Evolutionary conservation across 2,888 invertebrate species (phyloP).

Genomic region (Latheticus oryzae): DNA sequence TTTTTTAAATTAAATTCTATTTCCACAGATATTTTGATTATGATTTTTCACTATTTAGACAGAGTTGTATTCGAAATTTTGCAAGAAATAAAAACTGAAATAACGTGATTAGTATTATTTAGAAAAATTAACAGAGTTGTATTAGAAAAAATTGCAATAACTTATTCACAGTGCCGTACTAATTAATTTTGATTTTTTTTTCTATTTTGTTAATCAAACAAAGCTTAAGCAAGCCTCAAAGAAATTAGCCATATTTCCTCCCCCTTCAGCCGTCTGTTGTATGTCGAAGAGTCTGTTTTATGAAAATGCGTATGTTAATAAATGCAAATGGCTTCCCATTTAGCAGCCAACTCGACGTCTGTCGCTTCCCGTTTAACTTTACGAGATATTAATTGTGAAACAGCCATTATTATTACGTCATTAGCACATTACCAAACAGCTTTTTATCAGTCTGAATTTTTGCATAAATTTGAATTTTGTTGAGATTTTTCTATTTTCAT

Average conservation of each 20-base stretch:
- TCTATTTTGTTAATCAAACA: slow-evolving; percentile 28
- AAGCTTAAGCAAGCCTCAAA: slow-evolving; percentile 24
- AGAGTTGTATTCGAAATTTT: too few species aligned
- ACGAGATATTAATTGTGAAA: slow-evolving; percentile 66
- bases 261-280: slow-evolving; percentile 9
- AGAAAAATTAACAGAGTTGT: too few species aligned
- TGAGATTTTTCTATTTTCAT: slow-evolving; percentile 38
- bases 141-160: too few species aligned
- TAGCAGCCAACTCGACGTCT: slow-evolving; percentile 58
- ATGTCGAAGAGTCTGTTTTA: slow-evolving; percentile 41
- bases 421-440: slow-evolving; percentile 62
- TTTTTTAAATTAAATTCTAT: too few species aligned
- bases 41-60: too few species aligned
- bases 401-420: slow-evolving; percentile 66
- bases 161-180: too few species aligned
- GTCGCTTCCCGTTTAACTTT: slow-evolving; percentile 57
- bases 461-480: slow-evolving; percentile 60
- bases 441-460: slow-evolving; percentile 57
- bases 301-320: slow-evolving; percentile 60
- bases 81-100: too few species aligned
- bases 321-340: slow-evolving; percentile 59
- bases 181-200: too few species aligned
- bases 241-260: not conserved
- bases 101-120: too few species aligned
- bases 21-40: too few species aligned